Evolutionary conservation across 2,797 vertebrate species (phyloP), one percentile per base, ranked within the genome.

Genomic region (Myiotriccus ornatus): DNA sequence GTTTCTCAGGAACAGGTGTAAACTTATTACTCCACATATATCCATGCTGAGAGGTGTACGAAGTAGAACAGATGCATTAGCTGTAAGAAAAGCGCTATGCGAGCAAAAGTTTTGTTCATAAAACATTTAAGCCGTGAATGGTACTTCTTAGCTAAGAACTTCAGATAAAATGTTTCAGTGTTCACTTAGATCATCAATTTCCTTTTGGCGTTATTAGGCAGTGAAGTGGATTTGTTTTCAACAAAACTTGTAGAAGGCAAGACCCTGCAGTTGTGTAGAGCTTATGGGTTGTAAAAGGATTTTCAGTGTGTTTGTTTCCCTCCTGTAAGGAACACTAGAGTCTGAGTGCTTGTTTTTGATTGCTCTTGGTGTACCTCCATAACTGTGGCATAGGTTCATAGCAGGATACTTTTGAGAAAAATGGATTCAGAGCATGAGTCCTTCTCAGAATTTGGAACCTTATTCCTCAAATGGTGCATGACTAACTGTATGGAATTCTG

Each of bases 11-110:
- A 79, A 37, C 43, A 79, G 67, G 21, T 84, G 47, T 79, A 79
- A 90, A 82, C 18, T 22, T 84, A 39, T 68, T 93, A 24, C 34
- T 87, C 34, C 18, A 4, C 20, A 46, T 39, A 78, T 25, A 68
- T 62, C 50, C 44, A 47, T 68, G 37, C 74, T 86, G 83, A 81
- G 80, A 88, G 65, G 28, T 16, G 19, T 60, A 87, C 44, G 71
- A 89, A 85, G 87, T n/a, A 92, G 74, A 78, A 60, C 49, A 95
- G 46, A 87, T 85, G 53, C 53, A 56, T 80, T 77, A 90, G 10
- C 37, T 63, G 3, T 44, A 41, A 30, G 55, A 79, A 82, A 73
- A n/a, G 3, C 13, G 55, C 9, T 63, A 88, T 32, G 20, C 50
- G 59, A 52, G 41, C 13, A 73, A 44, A 90, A 88, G 21, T 57